phyloP scores from a whole-genome alignment of 2,113 vertebrate genomes.

The Thalassoma bifasciatum region DNA sequence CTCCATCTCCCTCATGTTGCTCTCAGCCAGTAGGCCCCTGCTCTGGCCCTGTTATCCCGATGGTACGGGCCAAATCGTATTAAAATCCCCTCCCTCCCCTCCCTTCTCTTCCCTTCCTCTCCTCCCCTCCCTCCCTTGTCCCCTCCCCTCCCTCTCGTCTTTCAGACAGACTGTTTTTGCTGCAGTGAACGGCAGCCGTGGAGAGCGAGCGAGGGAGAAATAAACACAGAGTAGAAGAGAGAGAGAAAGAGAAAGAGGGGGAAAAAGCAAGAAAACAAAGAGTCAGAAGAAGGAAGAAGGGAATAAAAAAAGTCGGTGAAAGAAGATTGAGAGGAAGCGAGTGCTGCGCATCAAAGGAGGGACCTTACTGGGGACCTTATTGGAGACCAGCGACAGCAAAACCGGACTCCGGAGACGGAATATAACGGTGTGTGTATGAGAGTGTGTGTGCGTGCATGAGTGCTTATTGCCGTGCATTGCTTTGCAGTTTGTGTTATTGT shows the following conservation, averaged over 20 bases:
- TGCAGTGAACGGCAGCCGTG: constrained; percentile 85
- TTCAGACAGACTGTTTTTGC: constrained; percentile 86
- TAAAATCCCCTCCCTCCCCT: constrained; percentile 73
- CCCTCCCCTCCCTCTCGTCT: constrained; percentile 70
- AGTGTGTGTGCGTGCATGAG: constrained; percentile 22
- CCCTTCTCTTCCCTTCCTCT: not conserved
- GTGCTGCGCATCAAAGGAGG: constrained; percentile 56
- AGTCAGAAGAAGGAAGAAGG: constrained; percentile 56
- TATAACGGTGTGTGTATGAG: constrained; percentile 59
- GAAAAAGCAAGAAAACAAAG: constrained; percentile 65
- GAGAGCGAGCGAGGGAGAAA: constrained; percentile 61
- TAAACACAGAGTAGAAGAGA: constrained; percentile 41
- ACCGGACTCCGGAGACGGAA: constrained; percentile 69
- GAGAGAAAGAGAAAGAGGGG: constrained; percentile 6
- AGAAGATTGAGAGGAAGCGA: constrained; percentile 55
- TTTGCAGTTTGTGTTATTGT: constrained; percentile 52
- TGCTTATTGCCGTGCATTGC: constrained; percentile 28
- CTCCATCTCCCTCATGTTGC: constrained; percentile 62
- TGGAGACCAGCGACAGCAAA: constrained; percentile 49
- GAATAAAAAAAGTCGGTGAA: constrained; percentile 62
- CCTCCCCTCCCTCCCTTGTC: constrained; percentile 40
- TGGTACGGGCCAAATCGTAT: constrained; percentile 86
- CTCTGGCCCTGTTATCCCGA: constrained; percentile 80
- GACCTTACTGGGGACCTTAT: constrained; percentile 54
- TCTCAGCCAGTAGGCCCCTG: constrained; percentile 64